A percentile compares a stretch with the other conserved stretches of the same genome.
Conservation (phyloP, 2,113 vertebrate genomes). For the Psilopogon haemacephalus region DNA sequence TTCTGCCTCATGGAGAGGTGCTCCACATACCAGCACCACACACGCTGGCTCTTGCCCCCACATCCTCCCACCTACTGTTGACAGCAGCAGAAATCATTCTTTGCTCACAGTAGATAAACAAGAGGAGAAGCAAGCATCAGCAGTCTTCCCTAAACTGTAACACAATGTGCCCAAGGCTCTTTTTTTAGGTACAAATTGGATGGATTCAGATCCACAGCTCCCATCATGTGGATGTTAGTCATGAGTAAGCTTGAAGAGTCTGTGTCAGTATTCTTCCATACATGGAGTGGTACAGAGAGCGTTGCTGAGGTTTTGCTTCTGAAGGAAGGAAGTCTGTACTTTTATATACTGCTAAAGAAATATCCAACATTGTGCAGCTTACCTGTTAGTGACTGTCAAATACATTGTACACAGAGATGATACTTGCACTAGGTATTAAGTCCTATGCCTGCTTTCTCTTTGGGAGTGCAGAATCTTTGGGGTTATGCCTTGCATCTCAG, state of each 20-base stretch:
- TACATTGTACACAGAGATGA: background rate
- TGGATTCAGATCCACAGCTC: background rate
- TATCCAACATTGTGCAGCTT: background rate
- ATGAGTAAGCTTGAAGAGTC: background rate
- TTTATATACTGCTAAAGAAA: background rate
- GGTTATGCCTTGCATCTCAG: background rate
- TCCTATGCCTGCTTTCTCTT: background rate
- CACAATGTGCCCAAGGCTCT: background rate
- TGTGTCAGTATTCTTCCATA: background rate
- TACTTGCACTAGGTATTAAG: background rate
- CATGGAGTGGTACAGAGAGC: background rate
- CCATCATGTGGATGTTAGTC: background rate
- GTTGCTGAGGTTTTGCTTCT: background rate
- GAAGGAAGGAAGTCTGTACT: background rate
- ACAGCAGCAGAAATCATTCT: constrained; percentile 40
- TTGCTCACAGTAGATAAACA: background rate
- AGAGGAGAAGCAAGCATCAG: constrained; percentile 3
- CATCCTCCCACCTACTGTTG: constrained; percentile 36
- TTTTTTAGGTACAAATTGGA: background rate
- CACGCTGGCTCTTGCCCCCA: background rate
- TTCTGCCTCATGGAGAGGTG: background rate
- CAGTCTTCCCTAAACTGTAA: background rate
- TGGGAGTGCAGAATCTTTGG: background rate
- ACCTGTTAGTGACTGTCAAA: background rate
- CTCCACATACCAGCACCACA: background rate